Base-by-base conservation (phyloP, 2,113 vertebrate genomes). In the Poeciliopsis occidentalis region DNA sequence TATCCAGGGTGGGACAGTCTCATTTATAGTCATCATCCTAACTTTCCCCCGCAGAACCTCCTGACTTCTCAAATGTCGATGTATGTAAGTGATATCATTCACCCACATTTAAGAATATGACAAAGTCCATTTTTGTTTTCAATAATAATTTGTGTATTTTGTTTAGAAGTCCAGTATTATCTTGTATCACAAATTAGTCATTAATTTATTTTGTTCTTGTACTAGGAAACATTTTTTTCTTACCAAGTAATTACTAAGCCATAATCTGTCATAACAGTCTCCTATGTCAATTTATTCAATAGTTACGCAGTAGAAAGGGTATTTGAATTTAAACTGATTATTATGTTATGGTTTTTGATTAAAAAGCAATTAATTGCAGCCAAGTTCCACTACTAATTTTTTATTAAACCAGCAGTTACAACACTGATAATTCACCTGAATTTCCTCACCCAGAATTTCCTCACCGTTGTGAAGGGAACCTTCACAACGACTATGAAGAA, bases 1-100 rank as follows among this genome's bases (percentile, higher is more conserved):
- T 73, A 67, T 64, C 66, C 64, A 61, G 82, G 82, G 79, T 90
- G 88, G 88, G 91, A 87, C 86, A 63, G 82, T 86, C 89, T 76
- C 64, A 60, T 15, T 39, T 47, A 47, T 0, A 10, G 61, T 15
- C 64, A 64, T 39, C 27, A 39, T 29, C 15, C 41, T 70, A 69
- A 54, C 65, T 32, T 24, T 12, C 12, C 64, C 41, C 27, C 10
- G 26, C 5, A 39, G 12, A 66, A 8, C 51, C 57, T 0, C 1
- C 7, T 41, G 29, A 47, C 54, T 30, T 70, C 17, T 39, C 29
- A 27, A 63, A 67, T 22, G 1, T 44, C 44, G 22, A 60, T 34
- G 37, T 51, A n/a, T 19, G 30, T 19, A 4, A 39, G 27, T 30
- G 31, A 70, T 26, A 54, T 10, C 8, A 26, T 62, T 65, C 51